Evolutionary conservation across 1,140 invertebrate species (phyloP).

Genomic region (Drosophila trapezifrons): DNA sequence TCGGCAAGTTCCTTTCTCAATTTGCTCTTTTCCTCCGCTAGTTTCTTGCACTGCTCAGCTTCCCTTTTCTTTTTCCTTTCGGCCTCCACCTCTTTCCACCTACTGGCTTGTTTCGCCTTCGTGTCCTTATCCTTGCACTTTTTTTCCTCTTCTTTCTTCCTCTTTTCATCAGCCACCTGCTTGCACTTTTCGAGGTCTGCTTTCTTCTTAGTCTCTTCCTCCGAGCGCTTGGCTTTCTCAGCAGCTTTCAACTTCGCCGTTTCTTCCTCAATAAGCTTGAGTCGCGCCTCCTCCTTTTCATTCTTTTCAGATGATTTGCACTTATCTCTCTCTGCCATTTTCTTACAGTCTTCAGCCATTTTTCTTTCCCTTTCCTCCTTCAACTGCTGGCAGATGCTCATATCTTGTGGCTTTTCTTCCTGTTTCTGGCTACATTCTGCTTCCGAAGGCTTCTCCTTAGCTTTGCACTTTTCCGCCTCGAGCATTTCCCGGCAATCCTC

Average conservation of each 20-base stretch:
- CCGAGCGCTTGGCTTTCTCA: background rate
- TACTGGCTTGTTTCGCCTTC: background rate
- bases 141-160: background rate
- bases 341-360: background rate
- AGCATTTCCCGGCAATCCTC: background rate
- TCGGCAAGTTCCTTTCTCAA: background rate
- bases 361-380: background rate
- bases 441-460: background rate
- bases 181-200: conserved; percentile 11
- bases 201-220: conserved; percentile 2
- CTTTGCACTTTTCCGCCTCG: background rate
- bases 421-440: background rate
- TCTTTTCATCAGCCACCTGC: background rate
- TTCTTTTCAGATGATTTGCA: background rate
- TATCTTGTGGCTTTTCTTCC: background rate
- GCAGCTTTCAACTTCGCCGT: background rate
- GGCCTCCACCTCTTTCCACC: conserved; percentile 3
- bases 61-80: background rate
- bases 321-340: background rate
- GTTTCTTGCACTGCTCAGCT: conserved; percentile 3
- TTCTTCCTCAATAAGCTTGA: conserved; percentile 11
- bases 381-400: background rate
- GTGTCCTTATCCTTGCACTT: background rate
- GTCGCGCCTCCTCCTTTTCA: background rate
- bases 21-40: background rate